These are phyloP conservation scores for Uria aalge DNA, from an alignment of 2,113 vertebrate genomes.

Conservation along the genomic window DNA sequence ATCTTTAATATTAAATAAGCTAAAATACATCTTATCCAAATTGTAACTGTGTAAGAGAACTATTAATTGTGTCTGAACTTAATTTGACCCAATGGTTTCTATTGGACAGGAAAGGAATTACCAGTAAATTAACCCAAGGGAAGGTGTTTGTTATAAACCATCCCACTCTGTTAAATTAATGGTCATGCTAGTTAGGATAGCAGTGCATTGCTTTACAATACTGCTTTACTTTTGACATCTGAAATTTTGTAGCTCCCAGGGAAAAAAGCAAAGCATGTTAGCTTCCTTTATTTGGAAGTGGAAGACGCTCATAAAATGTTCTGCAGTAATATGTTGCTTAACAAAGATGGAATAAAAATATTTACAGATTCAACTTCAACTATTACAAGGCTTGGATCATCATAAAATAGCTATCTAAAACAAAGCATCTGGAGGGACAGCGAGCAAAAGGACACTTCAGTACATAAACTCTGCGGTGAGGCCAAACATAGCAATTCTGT, in stretches of 20 bases:
- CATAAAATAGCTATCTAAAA: background rate
- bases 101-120: background rate
- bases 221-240: background rate
- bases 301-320: background rate
- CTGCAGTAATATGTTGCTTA: background rate
- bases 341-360: slow-evolving; percentile 2
- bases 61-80: background rate
- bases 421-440: slow-evolving; percentile 6
- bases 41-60: background rate
- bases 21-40: background rate
- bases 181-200: background rate
- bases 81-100: background rate
- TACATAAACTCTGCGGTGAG: background rate
- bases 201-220: background rate
- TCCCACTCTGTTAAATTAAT: background rate
- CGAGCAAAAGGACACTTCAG: background rate
- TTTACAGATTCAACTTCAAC: background rate
- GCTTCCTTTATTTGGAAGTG: background rate
- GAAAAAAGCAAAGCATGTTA: background rate
- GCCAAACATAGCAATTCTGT: background rate
- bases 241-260: background rate
- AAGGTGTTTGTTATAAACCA: background rate
- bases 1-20: background rate
- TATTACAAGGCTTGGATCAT: background rate
- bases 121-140: background rate